These are phyloP conservation scores for Mongoloraphidia duomilia DNA, from an alignment of 2,888 invertebrate genomes.

Conservation along the genomic window DNA sequence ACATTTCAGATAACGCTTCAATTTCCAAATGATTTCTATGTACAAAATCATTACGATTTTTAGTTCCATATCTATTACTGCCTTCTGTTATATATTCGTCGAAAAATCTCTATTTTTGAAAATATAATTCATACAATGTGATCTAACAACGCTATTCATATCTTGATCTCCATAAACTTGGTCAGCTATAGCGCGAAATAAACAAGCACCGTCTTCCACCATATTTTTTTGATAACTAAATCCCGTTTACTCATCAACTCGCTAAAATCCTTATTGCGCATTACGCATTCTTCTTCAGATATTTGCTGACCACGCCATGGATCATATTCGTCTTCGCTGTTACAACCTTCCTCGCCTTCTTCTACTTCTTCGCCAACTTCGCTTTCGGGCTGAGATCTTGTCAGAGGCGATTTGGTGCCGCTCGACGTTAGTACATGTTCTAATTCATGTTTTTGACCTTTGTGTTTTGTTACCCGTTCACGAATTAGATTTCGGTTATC, in stretches of 20 bases:
- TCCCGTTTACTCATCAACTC: slow-evolving; percentile 58
- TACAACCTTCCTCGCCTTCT: slow-evolving; percentile 28
- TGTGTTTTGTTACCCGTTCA: neutral
- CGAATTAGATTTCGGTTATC: neutral
- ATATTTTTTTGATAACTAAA: slow-evolving; percentile 65
- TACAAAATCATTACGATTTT: slow-evolving; percentile 63
- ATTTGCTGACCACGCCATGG: neutral
- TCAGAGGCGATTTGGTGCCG: neutral
- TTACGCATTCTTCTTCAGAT: slow-evolving; percentile 8
- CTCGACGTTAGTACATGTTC: neutral
- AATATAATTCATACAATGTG: slow-evolving; percentile 83
- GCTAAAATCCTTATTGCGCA: slow-evolving; percentile 55
- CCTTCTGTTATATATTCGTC: slow-evolving; percentile 82
- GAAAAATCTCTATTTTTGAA: slow-evolving; percentile 76
- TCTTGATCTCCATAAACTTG: slow-evolving; percentile 86
- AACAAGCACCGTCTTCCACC: slow-evolving; percentile 77
- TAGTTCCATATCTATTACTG: slow-evolving; percentile 64
- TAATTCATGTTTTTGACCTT: neutral
- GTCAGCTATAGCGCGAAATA: slow-evolving; percentile 78
- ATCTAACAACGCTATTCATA: slow-evolving; percentile 68
- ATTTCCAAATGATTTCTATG: slow-evolving; percentile 88
- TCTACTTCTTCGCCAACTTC: slow-evolving; percentile 1
- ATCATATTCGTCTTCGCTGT: slow-evolving; percentile 31
- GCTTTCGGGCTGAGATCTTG: slow-evolving; percentile 9
- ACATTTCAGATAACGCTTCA: slow-evolving; percentile 81